A percentile compares a stretch with the other conserved stretches of the same genome.
Conservation (phyloP, 2,888 invertebrate genomes). For the Aphodius sticticus region DNA sequence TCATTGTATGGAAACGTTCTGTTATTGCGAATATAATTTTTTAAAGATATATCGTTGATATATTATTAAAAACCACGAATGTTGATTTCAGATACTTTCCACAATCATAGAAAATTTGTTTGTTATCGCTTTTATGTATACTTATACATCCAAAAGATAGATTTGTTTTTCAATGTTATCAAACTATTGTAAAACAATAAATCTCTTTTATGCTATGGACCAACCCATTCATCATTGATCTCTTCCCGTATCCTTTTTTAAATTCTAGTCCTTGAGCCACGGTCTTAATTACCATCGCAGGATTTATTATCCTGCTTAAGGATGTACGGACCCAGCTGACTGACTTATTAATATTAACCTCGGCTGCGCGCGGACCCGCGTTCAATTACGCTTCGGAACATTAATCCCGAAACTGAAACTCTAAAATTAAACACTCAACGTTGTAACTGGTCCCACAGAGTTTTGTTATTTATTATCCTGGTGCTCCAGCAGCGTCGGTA, state of each 20-base stretch:
- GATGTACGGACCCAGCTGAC: not conserved
- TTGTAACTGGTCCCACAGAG: not conserved
- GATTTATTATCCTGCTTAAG: conserved; percentile 4
- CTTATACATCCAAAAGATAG: no score
- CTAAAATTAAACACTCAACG: conserved; percentile 4
- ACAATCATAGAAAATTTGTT: no score
- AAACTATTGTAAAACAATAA: no score
- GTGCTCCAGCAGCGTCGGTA: not conserved
- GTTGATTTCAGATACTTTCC: no score
- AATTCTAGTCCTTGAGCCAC: not conserved
- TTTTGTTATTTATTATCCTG: not conserved
- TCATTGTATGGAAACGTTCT: no score
- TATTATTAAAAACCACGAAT: no score
- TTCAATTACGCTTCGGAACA: conserved; percentile 4
- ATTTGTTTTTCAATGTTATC: no score
- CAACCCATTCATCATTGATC: not conserved
- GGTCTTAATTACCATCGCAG: not conserved
- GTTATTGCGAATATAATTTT: no score
- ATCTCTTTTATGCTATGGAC: not conserved
- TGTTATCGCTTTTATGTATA: no score
- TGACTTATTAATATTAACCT: conserved; percentile 4
- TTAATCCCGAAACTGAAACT: conserved; percentile 4
- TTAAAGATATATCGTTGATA: no score
- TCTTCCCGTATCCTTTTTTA: not conserved
- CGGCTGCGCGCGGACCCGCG: not conserved